Evolutionary conservation across 2,113 vertebrate species (phyloP).

Genomic region (Syngnathus typhle): DNA sequence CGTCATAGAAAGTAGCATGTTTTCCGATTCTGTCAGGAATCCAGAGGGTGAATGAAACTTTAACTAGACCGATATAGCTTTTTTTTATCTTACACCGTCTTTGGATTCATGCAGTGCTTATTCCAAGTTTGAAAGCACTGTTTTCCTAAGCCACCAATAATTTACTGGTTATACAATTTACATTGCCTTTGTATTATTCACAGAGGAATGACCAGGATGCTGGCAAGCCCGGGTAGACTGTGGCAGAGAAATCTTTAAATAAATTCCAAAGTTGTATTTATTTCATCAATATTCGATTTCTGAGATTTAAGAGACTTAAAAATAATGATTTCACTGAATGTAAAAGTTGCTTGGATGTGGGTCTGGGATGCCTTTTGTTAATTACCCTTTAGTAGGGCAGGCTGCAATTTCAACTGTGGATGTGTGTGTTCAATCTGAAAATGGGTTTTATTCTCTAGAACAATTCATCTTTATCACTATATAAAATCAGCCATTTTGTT

Average conservation of each 20-base stretch:
- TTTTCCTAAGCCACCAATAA: constrained; percentile 56
- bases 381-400: background rate
- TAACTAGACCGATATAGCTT: constrained; percentile 50
- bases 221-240: constrained; percentile 15
- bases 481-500: background rate
- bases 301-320: background rate
- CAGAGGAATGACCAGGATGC: constrained; percentile 21
- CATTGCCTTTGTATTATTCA: constrained; percentile 15
- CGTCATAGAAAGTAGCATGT: constrained; percentile 18
- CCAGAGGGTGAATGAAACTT: constrained; percentile 52
- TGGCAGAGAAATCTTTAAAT: constrained; percentile 20
- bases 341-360: background rate
- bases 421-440: background rate
- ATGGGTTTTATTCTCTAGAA: background rate
- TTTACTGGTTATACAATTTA: constrained; percentile 56
- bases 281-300: constrained; percentile 1
- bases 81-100: constrained; percentile 54
- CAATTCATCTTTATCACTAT: background rate
- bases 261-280: constrained; percentile 35
- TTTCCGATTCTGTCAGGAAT: constrained; percentile 16
- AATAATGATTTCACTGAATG: background rate
- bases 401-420: background rate
- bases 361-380: background rate
- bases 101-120: constrained; percentile 51
- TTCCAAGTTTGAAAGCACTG: constrained; percentile 50